Evolutionary conservation across 2,113 vertebrate genomes (phyloP).

Genomic region (Anser cygnoides): DNA sequence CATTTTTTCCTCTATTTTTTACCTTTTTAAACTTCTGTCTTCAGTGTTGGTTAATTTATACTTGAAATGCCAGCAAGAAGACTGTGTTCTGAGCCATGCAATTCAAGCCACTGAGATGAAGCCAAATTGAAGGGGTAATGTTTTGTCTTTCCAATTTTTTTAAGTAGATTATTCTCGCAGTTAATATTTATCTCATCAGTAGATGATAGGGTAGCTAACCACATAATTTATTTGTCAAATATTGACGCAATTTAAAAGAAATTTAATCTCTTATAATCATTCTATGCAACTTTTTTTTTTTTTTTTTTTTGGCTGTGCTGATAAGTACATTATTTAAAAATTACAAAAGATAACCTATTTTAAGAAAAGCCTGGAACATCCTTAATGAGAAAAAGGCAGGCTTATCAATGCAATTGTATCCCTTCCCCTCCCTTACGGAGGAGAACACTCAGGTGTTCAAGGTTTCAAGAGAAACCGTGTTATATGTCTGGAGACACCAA

Average conservation of each 20-base stretch:
- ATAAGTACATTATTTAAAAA: not conserved
- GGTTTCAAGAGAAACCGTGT: not conserved
- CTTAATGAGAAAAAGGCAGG: not conserved
- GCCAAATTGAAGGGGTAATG: not conserved
- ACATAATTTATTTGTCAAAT: not conserved
- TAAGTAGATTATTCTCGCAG: not conserved
- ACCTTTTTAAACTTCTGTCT: not conserved
- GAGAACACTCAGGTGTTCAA: not conserved
- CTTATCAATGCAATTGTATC: not conserved
- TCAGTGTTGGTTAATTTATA: not conserved
- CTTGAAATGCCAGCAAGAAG: not conserved
- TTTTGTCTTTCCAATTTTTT: not conserved
- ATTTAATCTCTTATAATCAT: not conserved
- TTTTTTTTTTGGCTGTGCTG: not conserved
- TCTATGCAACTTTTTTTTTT: not conserved
- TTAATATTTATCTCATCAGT: not conserved
- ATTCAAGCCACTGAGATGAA: not conserved
- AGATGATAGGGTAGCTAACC: not conserved
- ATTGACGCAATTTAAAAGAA: not conserved
- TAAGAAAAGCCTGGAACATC: not conserved
- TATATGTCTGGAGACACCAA: not conserved
- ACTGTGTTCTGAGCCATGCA: not conserved
- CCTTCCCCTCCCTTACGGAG: not conserved
- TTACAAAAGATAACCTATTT: not conserved
- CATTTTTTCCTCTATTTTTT: rapidly evolving